Evolutionary conservation across 2,113 vertebrate genomes (phyloP), one percentile per base, ranked within the genome.

Genomic region (Lepisosteus oculatus): DNA sequence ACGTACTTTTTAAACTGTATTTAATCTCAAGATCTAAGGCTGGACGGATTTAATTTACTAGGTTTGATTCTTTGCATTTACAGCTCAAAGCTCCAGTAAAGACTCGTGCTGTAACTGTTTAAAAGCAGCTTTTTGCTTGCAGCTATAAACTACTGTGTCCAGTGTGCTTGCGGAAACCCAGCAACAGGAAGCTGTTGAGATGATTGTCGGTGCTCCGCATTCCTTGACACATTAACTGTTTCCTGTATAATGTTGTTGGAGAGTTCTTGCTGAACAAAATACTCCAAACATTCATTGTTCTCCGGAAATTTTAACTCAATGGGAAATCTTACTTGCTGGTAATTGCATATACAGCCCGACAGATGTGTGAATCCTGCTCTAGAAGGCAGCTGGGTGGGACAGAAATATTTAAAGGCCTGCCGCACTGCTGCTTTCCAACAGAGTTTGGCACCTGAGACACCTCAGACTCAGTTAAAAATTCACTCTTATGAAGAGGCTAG

Each of bases 151-250:
- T 13, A n/a, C 57, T n/a, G 11, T 17, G 57, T 59, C 57, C 55
- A 55, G 11, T 68, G 71, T 59, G 72, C 56, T 9, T 42, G 15
- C 55, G 1, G 61, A 12, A 67, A 14, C 61, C 67, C 17, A 74
- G 77, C 76, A 76, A 79, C 82, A 84, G 82, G 82, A 84, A 84
- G 70, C 80, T 71, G 76, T 84, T 74, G 75, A 76, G 65, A 55
- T 75, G 75, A 80, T 81, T 81, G 82, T 71, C 64, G 75, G 43
- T 70, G 72, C 62, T 74, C 56, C 55, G 72, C 45, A 43, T 78
- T 84, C 82, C 82, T 75, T 45, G 57, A 66, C 77, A 73, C 75
- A 76, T 84, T 80, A 84, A 80, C 76, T 14, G 6, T 80, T 84
- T 84, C 82, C 82, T 81, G 78, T 77, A 77, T 80, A 69, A 65